Evolutionary conservation across 2,888 invertebrate genomes (phyloP).

Genomic region (Andricus curvator): DNA sequence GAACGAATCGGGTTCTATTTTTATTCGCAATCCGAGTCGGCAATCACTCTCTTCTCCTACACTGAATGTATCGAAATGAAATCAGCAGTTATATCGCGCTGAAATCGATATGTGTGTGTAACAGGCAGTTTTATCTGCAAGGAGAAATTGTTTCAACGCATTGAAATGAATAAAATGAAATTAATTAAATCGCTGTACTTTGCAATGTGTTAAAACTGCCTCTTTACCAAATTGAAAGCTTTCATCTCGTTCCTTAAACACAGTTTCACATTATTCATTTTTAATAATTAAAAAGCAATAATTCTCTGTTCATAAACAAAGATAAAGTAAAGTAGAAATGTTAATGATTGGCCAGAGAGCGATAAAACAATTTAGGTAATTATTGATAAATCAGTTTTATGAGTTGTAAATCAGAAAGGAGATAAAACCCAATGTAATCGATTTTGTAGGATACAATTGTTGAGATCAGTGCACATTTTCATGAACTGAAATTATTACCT

Average conservation of each 20-base stretch:
- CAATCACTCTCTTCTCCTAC: constrained; percentile 17
- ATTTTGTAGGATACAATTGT: background rate
- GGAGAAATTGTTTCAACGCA: background rate
- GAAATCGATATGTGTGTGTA: constrained; percentile 4
- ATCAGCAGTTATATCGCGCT: constrained; percentile 12
- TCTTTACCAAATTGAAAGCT: too few species aligned
- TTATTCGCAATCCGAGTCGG: constrained; percentile 59
- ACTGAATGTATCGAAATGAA: constrained; percentile 16
- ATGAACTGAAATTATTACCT: constrained; percentile 19
- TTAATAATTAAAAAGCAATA: background rate
- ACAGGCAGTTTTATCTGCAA: background rate
- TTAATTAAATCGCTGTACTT: too few species aligned
- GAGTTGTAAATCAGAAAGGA: background rate
- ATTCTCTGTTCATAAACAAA: background rate
- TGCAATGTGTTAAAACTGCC: too few species aligned
- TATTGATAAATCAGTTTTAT: constrained; percentile 20
- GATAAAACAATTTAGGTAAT: constrained; percentile 15
- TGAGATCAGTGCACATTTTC: constrained; percentile 20
- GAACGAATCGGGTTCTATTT: constrained; percentile 64
- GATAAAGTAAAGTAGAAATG: background rate
- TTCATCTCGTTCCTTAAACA: background rate
- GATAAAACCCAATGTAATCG: background rate
- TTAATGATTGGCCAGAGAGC: constrained; percentile 4
- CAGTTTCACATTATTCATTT: background rate
- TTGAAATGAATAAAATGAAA: background rate